Percentiles rank a stretch among this genome's conserved stretches.
Evolutionary conservation across 2,888 invertebrate species (phyloP).

Genomic region (Synanthedon formicaeformis): DNA sequence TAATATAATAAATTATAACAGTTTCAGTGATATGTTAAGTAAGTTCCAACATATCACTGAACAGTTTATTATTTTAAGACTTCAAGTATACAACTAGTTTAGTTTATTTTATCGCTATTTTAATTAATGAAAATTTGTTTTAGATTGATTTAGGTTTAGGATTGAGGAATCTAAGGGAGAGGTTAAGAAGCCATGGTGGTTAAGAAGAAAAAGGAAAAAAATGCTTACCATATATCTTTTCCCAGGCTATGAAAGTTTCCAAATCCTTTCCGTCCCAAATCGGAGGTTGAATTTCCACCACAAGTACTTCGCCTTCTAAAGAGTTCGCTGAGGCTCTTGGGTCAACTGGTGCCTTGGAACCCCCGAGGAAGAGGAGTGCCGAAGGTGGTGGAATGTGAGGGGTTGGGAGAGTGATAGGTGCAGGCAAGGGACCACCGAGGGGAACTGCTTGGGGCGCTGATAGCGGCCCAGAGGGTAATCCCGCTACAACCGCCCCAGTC

Average conservation of each 20-base stretch:
- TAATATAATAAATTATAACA: too few relatives aligned
- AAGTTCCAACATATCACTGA: too few relatives aligned
- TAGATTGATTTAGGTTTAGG: too few relatives aligned
- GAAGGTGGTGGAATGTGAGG: slow-evolving; percentile 36
- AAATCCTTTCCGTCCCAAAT: slow-evolving; percentile 68
- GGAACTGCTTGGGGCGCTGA: slow-evolving; percentile 41
- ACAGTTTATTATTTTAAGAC: too few relatives aligned
- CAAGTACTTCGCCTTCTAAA: slow-evolving; percentile 74
- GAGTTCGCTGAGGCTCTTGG: slow-evolving; percentile 68
- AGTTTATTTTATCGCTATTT: too few relatives aligned
- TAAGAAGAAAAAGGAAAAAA: too few relatives aligned
- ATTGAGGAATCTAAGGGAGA: too few relatives aligned
- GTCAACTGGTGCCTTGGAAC: slow-evolving; percentile 74
- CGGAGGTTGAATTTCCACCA: slow-evolving; percentile 70
- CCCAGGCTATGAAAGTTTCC: slow-evolving; percentile 58
- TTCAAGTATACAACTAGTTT: too few relatives aligned
- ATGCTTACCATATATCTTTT: slow-evolving; percentile 59
- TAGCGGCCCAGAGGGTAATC: slow-evolving; percentile 48
- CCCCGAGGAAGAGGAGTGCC: slow-evolving; percentile 70
- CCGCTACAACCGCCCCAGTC: slow-evolving; percentile 49
- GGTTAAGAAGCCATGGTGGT: neutral
- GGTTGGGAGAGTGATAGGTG: slow-evolving; percentile 27
- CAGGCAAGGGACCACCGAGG: slow-evolving; percentile 34
- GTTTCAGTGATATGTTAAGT: too few relatives aligned
- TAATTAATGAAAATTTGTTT: too few relatives aligned